Percentiles rank a stretch among this genome's conserved stretches.
phyloP scores from a whole-genome alignment of 2,888 invertebrate genomes.

The Meiosimyza platycephala region DNA sequence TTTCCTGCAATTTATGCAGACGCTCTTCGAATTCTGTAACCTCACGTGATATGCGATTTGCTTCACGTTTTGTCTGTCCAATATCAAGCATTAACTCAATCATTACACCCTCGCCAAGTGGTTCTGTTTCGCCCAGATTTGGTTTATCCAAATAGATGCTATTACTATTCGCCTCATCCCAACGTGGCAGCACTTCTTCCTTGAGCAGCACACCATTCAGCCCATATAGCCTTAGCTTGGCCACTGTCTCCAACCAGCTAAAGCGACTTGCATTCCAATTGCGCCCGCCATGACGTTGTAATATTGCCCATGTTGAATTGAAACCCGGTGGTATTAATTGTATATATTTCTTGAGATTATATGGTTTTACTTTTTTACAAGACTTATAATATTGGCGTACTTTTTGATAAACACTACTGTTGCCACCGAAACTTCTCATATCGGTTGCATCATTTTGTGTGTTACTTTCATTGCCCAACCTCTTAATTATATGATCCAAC shows the following conservation, averaged over 20 bases:
- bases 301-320: conserved; percentile 48
- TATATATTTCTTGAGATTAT: conserved; percentile 59
- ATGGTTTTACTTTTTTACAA: conserved; percentile 60
- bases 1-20: conserved; percentile 54
- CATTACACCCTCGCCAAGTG: conserved; percentile 57
- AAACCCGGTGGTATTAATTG: conserved; percentile 53
- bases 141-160: conserved; percentile 61
- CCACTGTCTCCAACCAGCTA: conserved; percentile 58
- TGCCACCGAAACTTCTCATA: conserved; percentile 22
- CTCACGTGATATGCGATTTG: conserved; percentile 57
- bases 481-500: conserved; percentile 54
- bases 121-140: conserved; percentile 53
- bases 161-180: conserved; percentile 60
- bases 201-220: conserved; percentile 59
- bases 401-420: conserved; percentile 44
- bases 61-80: conserved; percentile 56
- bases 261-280: conserved; percentile 57
- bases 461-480: conserved; percentile 34
- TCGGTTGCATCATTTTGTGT: not conserved
- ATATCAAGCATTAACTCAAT: conserved; percentile 58
- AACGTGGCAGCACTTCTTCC: conserved; percentile 60
- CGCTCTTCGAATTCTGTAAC: conserved; percentile 57
- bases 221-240: conserved; percentile 57
- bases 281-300: conserved; percentile 48
- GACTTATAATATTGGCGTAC: conserved; percentile 58